phyloP scores from a whole-genome alignment of 2,113 vertebrate species.

The Parus major region DNA sequence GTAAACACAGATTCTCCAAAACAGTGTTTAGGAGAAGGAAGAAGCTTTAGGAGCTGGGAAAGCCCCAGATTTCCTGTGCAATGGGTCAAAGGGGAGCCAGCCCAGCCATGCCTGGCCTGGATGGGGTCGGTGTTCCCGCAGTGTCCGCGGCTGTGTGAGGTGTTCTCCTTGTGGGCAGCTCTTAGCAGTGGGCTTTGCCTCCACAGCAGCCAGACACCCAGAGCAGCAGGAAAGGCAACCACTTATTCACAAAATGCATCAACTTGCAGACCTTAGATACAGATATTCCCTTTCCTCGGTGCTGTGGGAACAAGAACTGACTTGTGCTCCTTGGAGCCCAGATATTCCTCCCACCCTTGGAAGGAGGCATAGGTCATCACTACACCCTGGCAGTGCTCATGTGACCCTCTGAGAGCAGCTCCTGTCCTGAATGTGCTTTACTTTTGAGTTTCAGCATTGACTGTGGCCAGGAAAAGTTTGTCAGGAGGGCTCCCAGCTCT shows the following conservation, averaged over 20 bases:
- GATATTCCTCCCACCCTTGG: background rate
- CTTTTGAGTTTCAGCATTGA: background rate
- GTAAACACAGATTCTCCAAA: background rate
- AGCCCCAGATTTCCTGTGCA: background rate
- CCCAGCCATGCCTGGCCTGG: background rate
- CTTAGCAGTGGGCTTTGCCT: background rate
- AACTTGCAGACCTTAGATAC: background rate
- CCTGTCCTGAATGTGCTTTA: background rate
- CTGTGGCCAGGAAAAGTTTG: background rate
- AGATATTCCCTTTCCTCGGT: background rate
- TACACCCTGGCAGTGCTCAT: background rate
- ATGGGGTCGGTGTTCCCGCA: background rate
- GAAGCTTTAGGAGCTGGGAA: background rate
- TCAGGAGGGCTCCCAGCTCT: background rate
- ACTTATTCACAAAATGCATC: background rate
- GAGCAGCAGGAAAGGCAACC: background rate
- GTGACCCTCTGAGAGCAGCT: background rate
- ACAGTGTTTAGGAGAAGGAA: background rate
- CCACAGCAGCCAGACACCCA: background rate
- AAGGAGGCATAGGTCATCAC: background rate
- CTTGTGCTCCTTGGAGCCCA: background rate
- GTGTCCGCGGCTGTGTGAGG: background rate
- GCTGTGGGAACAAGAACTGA: background rate
- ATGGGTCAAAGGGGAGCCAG: background rate
- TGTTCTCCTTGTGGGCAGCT: background rate